Base-by-base conservation (phyloP, 1,140 invertebrate species). In the Neodiprion virginianus region DNA sequence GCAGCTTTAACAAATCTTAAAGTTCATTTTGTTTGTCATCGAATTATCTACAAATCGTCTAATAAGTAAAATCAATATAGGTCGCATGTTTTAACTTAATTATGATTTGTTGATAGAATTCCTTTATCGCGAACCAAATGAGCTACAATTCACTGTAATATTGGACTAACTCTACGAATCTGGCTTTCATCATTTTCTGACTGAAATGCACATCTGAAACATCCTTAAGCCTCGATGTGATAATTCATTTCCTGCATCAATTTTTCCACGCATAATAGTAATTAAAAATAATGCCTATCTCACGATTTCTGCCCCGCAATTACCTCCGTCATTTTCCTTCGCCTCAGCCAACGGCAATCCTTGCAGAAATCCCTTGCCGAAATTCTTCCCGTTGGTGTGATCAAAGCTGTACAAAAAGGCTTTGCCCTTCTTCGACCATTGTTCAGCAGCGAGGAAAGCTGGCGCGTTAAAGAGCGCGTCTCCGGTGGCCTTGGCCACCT, bases 381-480 rank as follows among this genome's bases (percentile, higher is more conserved):
- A 90, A 11, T 88, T 91, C 48, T 89, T 85, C 70, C 91, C 92
- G 9, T 91, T 90, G 10, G 88, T 85, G 75, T 94, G 92, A 73
- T 95, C 93, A 79, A 95, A 95, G 79, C 92, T 92, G 80, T 95
- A 95, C 28, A 95, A 86, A 79, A 90, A 94, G 0, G 92, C 88
- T 0, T 91, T 89, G 0, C 90, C 89, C 66, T 88, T 87, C 77
- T 87, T 88, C 0, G 91, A 90, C 94, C 94, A 95, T 8, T 91
- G 86, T 61, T 91, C 84, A 0, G 91, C 92, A 8, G 92, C 93
- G 14, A 94, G 82, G 79, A 93, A 94, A 1, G 93, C 93, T 0
- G 94, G 94, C 23, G 93, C 89, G 78, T 94, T 95, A 80, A 94
- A 95, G 8, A 95, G 80, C 0, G 93, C 93, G 81, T 95, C 94